Conservation (phyloP, 2,888 invertebrate genomes). For the Hecatera dysodea region DNA sequence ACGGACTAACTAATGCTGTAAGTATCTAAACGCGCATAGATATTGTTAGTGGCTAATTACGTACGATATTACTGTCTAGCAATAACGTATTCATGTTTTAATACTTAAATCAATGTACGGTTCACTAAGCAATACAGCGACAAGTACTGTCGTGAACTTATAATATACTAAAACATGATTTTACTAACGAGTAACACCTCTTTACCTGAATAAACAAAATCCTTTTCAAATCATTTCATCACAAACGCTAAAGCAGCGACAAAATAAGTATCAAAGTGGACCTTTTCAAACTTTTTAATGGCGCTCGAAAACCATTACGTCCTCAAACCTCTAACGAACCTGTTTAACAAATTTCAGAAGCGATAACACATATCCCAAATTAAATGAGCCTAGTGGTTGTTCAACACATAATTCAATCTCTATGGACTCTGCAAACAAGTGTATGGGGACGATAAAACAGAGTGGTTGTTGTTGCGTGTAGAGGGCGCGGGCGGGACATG, state of each 20-base stretch:
- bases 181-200: neutral
- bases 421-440: constrained; percentile 75
- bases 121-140: constrained; percentile 23
- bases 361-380: constrained; percentile 67
- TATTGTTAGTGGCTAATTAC: constrained; percentile 41
- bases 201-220: constrained; percentile 2
- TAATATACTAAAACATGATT: neutral
- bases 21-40: constrained; percentile 47
- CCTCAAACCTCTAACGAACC: constrained; percentile 48
- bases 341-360: constrained; percentile 56
- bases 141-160: neutral
- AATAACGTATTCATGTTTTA: constrained; percentile 3
- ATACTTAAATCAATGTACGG: constrained; percentile 8
- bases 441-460: constrained; percentile 73
- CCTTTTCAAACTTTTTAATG: constrained; percentile 47
- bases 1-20: constrained; percentile 66
- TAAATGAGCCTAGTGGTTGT: constrained; percentile 69
- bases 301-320: constrained; percentile 38
- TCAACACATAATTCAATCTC: constrained; percentile 74
- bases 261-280: constrained; percentile 15
- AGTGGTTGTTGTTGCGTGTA: constrained; percentile 64
- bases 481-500: constrained; percentile 57
- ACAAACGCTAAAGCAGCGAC: constrained; percentile 6
- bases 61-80: constrained; percentile 12
- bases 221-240: constrained; percentile 12